phyloP scores from a whole-genome alignment of 2,888 invertebrate species.

The Drosophila incognita region DNA sequence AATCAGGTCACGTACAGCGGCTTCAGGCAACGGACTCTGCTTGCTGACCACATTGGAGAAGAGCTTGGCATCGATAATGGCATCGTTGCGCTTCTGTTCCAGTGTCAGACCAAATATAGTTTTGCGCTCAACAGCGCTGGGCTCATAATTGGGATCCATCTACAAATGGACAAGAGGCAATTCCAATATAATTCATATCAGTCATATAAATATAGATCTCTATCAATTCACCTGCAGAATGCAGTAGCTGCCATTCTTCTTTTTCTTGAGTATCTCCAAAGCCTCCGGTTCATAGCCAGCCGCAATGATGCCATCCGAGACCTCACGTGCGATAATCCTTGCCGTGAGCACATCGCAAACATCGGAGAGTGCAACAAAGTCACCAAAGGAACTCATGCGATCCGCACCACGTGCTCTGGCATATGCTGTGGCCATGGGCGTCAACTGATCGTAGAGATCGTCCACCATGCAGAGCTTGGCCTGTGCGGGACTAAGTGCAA shows the following conservation, averaged over 20 bases:
- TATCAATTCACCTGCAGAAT: slow-evolving; percentile 88
- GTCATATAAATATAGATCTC: not conserved
- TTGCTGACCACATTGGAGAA: slow-evolving; percentile 93
- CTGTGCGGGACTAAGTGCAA: slow-evolving; percentile 91
- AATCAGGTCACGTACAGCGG: slow-evolving; percentile 94
- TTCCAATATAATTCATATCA: not conserved
- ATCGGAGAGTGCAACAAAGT: slow-evolving; percentile 97
- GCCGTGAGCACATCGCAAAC: slow-evolving; percentile 96
- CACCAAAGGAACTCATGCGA: slow-evolving; percentile 99
- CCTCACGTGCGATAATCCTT: slow-evolving; percentile 95
- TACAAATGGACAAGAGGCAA: slow-evolving; percentile 75
- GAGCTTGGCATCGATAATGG: slow-evolving; percentile 90
- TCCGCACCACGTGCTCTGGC: slow-evolving; percentile 98
- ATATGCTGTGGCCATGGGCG: slow-evolving; percentile 95
- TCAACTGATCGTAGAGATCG: slow-evolving; percentile 90
- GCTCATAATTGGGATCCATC: slow-evolving; percentile 95
- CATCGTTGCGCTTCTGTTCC: slow-evolving; percentile 96
- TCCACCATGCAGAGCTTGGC: slow-evolving; percentile 97
- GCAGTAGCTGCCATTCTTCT: slow-evolving; percentile 97
- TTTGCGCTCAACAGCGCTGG: slow-evolving; percentile 92
- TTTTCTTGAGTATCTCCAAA: slow-evolving; percentile 94
- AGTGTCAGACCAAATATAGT: slow-evolving; percentile 93
- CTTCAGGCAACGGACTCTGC: slow-evolving; percentile 89
- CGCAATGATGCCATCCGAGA: slow-evolving; percentile 99
- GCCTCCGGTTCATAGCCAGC: slow-evolving; percentile 95